Conservation (phyloP, 2,113 vertebrate species). For the Guaruba guarouba region DNA sequence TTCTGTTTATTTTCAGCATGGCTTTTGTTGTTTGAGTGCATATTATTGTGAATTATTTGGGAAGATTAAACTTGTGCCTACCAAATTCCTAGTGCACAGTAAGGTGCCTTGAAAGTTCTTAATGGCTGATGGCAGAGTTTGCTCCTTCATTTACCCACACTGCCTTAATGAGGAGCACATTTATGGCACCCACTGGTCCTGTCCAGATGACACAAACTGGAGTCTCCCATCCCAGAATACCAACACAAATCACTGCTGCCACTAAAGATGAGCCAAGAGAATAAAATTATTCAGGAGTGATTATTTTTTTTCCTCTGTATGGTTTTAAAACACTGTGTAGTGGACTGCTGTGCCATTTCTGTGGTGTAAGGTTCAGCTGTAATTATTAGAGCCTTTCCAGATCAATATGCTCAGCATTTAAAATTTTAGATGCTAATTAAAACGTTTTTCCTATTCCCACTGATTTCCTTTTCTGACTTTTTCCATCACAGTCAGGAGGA, state of each 20-base stretch:
- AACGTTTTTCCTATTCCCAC: not conserved
- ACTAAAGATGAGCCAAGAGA: not conserved
- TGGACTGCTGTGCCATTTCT: not conserved
- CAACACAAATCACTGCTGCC: not conserved
- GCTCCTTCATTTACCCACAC: not conserved
- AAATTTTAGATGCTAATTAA: conserved; percentile 16
- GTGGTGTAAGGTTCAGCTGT: not conserved
- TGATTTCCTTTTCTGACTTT: not conserved
- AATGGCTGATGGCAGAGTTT: not conserved
- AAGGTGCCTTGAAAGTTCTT: not conserved
- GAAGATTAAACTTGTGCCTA: not conserved
- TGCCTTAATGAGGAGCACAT: not conserved
- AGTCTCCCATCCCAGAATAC: not conserved
- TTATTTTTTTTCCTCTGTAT: not conserved
- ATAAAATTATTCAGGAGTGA: not conserved
- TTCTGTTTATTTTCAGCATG: not conserved
- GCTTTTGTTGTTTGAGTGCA: not conserved
- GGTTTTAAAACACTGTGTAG: not conserved
- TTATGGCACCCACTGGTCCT: not conserved
- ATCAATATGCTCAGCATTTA: not conserved
- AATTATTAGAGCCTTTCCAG: not conserved
- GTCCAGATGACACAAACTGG: not conserved
- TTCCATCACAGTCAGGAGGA: not conserved
- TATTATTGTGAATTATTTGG: not conserved
- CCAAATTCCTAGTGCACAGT: not conserved